Percentiles rank a stretch among this genome's conserved stretches.
These are phyloP conservation scores for Ametastegia equiseti DNA, from an alignment of 2,888 invertebrate genomes.

Conservation along the genomic window DNA sequence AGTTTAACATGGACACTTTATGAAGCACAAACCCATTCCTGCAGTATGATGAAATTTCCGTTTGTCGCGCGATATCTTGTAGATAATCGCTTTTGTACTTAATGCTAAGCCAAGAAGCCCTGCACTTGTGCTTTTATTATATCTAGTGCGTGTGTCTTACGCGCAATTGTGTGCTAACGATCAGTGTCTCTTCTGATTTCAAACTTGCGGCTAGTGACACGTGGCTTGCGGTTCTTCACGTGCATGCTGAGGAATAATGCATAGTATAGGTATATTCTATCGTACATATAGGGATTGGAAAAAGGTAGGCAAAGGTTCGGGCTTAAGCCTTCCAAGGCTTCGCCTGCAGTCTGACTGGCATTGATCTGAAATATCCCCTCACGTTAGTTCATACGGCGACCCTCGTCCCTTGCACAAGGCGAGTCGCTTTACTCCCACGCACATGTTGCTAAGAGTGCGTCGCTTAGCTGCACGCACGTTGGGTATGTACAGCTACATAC, in stretches of 20 bases:
- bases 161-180: neutral
- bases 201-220: slow-evolving; percentile 4
- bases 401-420: slow-evolving; percentile 19
- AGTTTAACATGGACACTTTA: neutral
- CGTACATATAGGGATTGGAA: neutral
- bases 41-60: neutral
- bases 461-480: slow-evolving; percentile 44
- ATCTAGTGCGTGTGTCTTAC: neutral
- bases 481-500: neutral
- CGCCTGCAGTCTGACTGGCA: slow-evolving; percentile 49
- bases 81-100: slow-evolving; percentile 10
- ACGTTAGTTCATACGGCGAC: neutral
- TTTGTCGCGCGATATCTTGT: slow-evolving; percentile 13
- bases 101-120: slow-evolving; percentile 41
- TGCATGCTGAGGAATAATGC: neutral
- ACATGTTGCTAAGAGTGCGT: slow-evolving; percentile 30
- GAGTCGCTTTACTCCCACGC: slow-evolving; percentile 33
- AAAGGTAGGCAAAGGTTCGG: slow-evolving; percentile 35
- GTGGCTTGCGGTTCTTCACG: slow-evolving; percentile 2
- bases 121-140: slow-evolving; percentile 19
- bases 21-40: neutral
- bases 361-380: slow-evolving; percentile 45
- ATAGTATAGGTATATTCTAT: neutral
- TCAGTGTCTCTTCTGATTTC: slow-evolving; percentile 7
- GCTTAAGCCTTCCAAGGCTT: slow-evolving; percentile 43